A percentile compares a stretch with the other conserved stretches of the same genome.
Evolutionary conservation across 1,140 invertebrate genomes (phyloP).

Genomic region (Meloidogyne hapla): DNA sequence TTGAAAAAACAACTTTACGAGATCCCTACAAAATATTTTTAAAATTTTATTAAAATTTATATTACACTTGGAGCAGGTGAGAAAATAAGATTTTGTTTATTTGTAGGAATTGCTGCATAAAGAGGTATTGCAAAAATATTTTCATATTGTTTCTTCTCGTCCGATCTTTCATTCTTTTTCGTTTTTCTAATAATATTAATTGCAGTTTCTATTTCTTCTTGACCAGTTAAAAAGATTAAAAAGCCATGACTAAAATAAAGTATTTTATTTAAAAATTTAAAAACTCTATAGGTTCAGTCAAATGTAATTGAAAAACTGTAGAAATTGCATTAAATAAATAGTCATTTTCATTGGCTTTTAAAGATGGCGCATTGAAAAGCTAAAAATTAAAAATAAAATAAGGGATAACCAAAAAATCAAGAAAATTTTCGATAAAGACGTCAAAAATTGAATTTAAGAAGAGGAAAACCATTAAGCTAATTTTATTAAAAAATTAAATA

Average conservation of each 20-base stretch:
- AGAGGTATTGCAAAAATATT: constrained; percentile 75
- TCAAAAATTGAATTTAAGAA: too few species aligned
- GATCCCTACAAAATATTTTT: constrained; percentile 65
- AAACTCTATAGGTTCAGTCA: constrained; percentile 67
- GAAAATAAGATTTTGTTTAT: constrained; percentile 26
- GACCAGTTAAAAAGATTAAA: constrained; percentile 93
- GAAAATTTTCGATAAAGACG: too few species aligned
- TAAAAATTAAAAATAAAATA: constrained; percentile 7
- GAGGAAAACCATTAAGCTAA: too few species aligned
- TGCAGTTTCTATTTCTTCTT: constrained; percentile 93
- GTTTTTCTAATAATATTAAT: constrained; percentile 62
- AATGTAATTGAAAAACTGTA: constrained; percentile 77
- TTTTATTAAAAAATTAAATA: neutral
- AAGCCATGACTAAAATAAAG: constrained; percentile 72
- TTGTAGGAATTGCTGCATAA: constrained; percentile 74
- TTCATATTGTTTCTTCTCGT: neutral
- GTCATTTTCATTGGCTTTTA: constrained; percentile 65
- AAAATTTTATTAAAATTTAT: neutral
- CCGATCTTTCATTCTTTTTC: constrained; percentile 17
- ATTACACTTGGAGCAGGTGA: constrained; percentile 16
- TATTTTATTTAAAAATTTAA: constrained; percentile 21
- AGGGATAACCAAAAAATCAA: neutral
- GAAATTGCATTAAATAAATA: constrained; percentile 38
- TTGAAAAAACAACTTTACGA: constrained; percentile 88
- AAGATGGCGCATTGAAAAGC: constrained; percentile 11